Conservation (phyloP, 2,113 vertebrate species). For the Tympanuchus pallidicinctus region DNA sequence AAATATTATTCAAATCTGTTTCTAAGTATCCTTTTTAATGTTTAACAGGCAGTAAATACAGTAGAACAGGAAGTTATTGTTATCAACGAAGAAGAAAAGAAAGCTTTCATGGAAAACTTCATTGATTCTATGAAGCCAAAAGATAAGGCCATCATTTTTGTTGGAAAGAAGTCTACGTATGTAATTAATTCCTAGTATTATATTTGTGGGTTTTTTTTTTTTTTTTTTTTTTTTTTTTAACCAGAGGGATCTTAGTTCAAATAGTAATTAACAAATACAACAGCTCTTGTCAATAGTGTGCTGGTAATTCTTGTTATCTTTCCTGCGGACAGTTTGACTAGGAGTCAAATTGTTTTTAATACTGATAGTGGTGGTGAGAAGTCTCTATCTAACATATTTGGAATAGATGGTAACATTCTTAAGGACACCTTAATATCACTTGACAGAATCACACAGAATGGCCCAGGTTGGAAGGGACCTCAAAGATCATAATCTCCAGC, state of each 20-base stretch:
- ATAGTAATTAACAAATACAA: neutral
- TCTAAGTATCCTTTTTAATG: neutral
- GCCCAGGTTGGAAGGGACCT: no score
- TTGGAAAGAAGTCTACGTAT: constrained; percentile 91
- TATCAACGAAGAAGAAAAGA: constrained; percentile 91
- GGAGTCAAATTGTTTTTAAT: neutral
- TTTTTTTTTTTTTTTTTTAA: neutral
- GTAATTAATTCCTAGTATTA: constrained; percentile 61
- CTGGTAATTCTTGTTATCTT: neutral
- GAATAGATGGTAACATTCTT: neutral
- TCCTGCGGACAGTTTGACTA: neutral
- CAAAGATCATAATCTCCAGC: no score
- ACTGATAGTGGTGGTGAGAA: neutral
- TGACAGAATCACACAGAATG: no score
- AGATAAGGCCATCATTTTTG: constrained; percentile 95
- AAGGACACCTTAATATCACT: neutral
- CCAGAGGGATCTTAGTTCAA: neutral
- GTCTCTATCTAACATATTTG: neutral
- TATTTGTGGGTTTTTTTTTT: neutral
- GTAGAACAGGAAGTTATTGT: constrained; percentile 89
- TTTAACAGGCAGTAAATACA: constrained; percentile 88
- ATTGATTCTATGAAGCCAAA: constrained; percentile 85
- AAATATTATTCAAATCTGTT: neutral
- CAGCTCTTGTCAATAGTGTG: neutral
- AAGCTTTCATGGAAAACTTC: constrained; percentile 84